Conservation (phyloP, 2,797 vertebrate genomes). For the Todus mexicanus region DNA sequence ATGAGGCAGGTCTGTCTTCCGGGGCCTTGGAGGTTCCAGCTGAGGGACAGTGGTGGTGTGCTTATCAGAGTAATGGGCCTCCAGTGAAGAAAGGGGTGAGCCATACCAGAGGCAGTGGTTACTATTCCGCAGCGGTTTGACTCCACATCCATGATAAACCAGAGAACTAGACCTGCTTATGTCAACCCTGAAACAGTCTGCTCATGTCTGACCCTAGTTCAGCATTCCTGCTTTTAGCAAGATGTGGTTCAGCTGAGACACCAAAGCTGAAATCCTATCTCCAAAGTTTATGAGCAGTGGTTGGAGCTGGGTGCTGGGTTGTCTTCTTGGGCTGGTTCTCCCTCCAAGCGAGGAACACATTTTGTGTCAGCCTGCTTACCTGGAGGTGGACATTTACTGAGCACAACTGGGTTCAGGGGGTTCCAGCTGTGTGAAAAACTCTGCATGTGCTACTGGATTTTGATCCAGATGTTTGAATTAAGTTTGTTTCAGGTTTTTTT, state of each 20-base stretch:
- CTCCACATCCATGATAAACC: background rate
- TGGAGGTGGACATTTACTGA: accelerated
- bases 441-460: background rate
- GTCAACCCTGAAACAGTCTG: background rate
- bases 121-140: background rate
- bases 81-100: background rate
- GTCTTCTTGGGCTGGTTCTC: background rate
- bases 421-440: background rate
- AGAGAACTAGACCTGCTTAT: background rate
- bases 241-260: background rate
- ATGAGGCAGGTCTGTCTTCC: background rate
- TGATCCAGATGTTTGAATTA: background rate
- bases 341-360: accelerated
- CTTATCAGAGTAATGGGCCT: background rate
- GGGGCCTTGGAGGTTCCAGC: background rate
- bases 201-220: too few relatives aligned
- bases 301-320: background rate
- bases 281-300: background rate
- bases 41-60: background rate
- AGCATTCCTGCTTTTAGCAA: background rate
- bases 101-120: background rate
- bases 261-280: background rate
- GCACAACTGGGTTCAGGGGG: background rate
- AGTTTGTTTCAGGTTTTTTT: background rate
- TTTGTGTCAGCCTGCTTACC: background rate